These are phyloP conservation scores for Aplysina aerophoba DNA, from an alignment of 37 sponge, comb jelly and placozoan genomes.

Conservation along the genomic window DNA sequence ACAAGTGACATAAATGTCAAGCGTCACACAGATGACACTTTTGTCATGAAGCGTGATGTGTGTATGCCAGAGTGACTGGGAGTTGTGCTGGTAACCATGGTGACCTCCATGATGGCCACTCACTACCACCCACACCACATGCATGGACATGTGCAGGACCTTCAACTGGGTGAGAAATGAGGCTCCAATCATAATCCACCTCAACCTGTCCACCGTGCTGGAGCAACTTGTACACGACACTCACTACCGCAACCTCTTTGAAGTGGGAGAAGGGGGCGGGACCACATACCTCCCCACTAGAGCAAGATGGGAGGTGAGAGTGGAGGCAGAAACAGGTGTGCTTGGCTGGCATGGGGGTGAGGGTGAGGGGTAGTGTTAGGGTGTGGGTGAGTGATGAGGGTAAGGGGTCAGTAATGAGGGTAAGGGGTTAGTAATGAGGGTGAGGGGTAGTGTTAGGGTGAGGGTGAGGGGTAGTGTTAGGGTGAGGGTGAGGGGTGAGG, in stretches of 20 bases:
- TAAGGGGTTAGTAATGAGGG: too few relatives aligned
- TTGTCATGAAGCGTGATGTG: too few relatives aligned
- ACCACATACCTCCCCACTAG: slow-evolving; percentile 46
- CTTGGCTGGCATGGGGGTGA: background rate
- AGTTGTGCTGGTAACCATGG: too few relatives aligned
- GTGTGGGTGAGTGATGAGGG: background rate
- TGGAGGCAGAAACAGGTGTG: background rate
- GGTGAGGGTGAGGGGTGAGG: too few relatives aligned
- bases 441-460: too few relatives aligned
- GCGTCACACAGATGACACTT: too few relatives aligned
- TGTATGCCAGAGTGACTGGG: too few relatives aligned
- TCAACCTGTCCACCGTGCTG: slow-evolving; percentile 61
- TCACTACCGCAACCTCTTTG: slow-evolving; percentile 81
- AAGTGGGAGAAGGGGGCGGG: slow-evolving; percentile 60
- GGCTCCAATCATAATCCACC: slow-evolving; percentile 81
- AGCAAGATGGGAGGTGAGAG: slow-evolving; percentile 58
- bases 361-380: background rate
- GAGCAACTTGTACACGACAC: slow-evolving; percentile 64
- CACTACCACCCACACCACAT: too few relatives aligned
- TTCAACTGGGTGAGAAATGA: slow-evolving; percentile 66
- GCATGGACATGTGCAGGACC: slow-evolving; percentile 41
- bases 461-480: too few relatives aligned
- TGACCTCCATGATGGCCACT: too few relatives aligned
- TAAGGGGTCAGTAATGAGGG: too few relatives aligned
- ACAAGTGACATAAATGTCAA: too few relatives aligned